These are phyloP conservation scores for Varecia variegata DNA, from an alignment of 2,797 vertebrate genomes.

Conservation along the genomic window DNA sequence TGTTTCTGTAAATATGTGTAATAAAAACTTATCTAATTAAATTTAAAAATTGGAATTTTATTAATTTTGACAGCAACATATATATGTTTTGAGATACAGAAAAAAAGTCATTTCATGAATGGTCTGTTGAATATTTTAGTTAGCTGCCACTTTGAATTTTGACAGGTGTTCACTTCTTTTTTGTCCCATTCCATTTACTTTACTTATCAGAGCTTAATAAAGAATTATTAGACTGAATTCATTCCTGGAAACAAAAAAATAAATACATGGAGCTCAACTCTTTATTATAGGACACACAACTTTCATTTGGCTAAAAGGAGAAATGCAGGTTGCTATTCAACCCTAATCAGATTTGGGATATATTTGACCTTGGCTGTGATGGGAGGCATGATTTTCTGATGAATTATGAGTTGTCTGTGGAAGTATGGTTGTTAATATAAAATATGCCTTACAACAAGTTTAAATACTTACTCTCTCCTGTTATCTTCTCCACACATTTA, in stretches of 20 bases:
- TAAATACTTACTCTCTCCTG: neutral
- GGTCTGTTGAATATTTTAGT: neutral
- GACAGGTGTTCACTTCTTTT: neutral
- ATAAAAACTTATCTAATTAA: neutral
- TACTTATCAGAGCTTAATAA: neutral
- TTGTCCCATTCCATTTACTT: neutral
- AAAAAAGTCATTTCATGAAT: neutral
- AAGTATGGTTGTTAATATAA: neutral
- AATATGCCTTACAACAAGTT: neutral
- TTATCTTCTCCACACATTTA: neutral
- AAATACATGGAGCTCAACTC: neutral
- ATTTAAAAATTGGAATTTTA: neutral
- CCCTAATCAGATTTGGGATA: neutral
- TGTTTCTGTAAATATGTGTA: neutral
- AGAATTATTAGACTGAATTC: neutral
- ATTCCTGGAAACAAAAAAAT: neutral
- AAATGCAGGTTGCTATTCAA: neutral
- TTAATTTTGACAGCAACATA: neutral
- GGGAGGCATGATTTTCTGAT: neutral
- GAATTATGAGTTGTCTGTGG: neutral
- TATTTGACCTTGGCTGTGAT: neutral
- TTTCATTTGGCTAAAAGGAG: slow-evolving; percentile 1
- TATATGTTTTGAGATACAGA: neutral
- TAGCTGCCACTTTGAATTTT: neutral
- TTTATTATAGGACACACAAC: neutral